Base-by-base conservation (phyloP, 2,113 vertebrate genomes). In the Semicossyphus pulcher region DNA sequence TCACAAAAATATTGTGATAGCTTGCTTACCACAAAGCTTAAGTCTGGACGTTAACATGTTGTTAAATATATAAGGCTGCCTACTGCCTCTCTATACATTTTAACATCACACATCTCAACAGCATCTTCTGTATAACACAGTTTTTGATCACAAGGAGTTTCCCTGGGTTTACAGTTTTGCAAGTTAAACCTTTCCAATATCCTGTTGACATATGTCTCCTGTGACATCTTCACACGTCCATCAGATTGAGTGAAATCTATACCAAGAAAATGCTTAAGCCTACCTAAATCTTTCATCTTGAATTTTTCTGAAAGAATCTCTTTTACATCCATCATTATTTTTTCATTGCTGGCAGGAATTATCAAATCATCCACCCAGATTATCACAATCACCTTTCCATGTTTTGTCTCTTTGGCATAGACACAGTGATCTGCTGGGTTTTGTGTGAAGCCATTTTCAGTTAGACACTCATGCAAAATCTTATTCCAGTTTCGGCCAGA, bases 301-400 rank as follows among this genome's bases (percentile, higher is more conserved):
- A 54, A 54, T 12, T 12, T 32, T 8, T 8, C 23, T n/a, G 14
- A n/a, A 4, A 61, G 39, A 37, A 60, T 44, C 3, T 45, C 28
- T 1, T 45, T 61, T 0, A 45, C 59, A n/a, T 1, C 18, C 5
- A 7, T 25, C 12, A 61, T 2, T 42, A 9, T 18, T 1, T 60
- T 18, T 25, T 18, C 10, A 26, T 28, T 1, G 4, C 37, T 60
- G 21, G 6, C 36, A 18, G 39, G 36, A 32, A 72, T 32, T 4
- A 72, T 44, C 1, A 52, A 0, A 7, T 73, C 59, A 54, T 73
- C 39, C 0, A 73, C 49, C 47, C 58, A 72, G 6, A 63, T 63
- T 3, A 62, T 2, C 2, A 51, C 15, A 7, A 71, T 60, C 15
- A 57, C 41, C 5, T 47, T 57, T 0, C 21, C 47, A 16, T 51